These are phyloP conservation scores for Synanthedon formicaeformis DNA, from an alignment of 2,888 invertebrate genomes.

Conservation along the genomic window DNA sequence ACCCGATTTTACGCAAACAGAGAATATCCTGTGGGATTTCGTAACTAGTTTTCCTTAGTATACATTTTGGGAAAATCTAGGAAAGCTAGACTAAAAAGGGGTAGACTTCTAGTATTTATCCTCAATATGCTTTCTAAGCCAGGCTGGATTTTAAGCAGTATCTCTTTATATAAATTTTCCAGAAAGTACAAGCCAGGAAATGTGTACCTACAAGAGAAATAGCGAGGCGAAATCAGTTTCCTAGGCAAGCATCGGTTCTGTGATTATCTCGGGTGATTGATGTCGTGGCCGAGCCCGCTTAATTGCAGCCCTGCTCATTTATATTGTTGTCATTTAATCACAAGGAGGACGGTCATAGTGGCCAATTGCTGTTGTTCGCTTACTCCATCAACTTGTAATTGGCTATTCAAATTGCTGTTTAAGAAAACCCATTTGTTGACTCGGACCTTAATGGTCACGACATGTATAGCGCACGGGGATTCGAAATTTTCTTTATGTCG, in stretches of 20 bases:
- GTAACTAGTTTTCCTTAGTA: no score
- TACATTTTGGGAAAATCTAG: no score
- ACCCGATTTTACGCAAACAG: no score
- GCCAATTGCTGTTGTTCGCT: constrained; percentile 8
- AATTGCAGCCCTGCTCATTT: constrained; percentile 51
- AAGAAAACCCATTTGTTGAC: not conserved
- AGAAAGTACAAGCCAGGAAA: not conserved
- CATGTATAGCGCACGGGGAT: not conserved
- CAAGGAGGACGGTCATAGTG: constrained; percentile 7
- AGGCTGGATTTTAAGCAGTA: no score
- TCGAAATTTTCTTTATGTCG: no score
- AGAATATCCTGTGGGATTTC: no score
- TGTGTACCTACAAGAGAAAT: constrained; percentile 17
- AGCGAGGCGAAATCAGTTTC: constrained; percentile 31
- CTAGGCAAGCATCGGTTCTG: constrained; percentile 16
- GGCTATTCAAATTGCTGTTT: not conserved
- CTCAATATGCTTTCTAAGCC: no score
- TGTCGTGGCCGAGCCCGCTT: constrained; percentile 30
- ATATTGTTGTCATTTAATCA: constrained; percentile 52
- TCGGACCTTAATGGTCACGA: not conserved
- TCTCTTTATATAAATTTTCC: no score
- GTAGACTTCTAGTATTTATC: no score
- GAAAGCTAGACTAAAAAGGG: no score
- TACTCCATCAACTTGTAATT: not conserved
- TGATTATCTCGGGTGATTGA: constrained; percentile 31